Evolutionary conservation across 1,140 invertebrate genomes (phyloP), one percentile per base, ranked within the genome.

Genomic region (Coelopa frigida): DNA sequence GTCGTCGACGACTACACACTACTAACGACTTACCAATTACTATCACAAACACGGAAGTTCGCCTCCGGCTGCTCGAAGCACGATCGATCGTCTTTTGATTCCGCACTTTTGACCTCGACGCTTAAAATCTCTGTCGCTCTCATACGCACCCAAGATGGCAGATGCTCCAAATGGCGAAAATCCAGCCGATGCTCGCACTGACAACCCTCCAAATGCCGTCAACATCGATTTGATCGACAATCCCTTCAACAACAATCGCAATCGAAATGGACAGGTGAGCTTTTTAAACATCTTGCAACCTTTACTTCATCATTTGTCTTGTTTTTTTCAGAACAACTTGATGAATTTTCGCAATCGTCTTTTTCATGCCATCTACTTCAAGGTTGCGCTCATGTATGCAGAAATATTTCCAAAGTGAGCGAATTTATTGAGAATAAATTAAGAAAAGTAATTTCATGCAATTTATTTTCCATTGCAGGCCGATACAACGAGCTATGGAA

Each of bases 281-380:
- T 46, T 44, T 22, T 40, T 1, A 33, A 35, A 14, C 23, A n/a
- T 21, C 18, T 36, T 44, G 11, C 7, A 12, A 32, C 17, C 18
- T 22, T 22, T n/a, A 29, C 7, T 29, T 42, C 18, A 6, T 20
- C 23, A 42, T n/a, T 47, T 53, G 43, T 51, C 40, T 43, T 52
- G 33, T 10, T 50, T 43, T 23, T 55, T 56, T 58, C 78, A 82
- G 68, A 88, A 87, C 63, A 83, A 85, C 20, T 63, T 89, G 38
- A 82, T 88, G 59, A 85, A 84, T 71, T 86, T 95, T 44, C 74
- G 93, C 57, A 92, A 98, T 62, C 79, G 93, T 52, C 74, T 97
- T n/a, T 98, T 98, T 65, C 89, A 96, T 72, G 90, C 92, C 21
- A 73, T 98, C 49, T 96, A 98, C 69, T 90, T 94, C 59, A 86